Conservation (phyloP, 2,113 vertebrate species). For the Spea bombifrons region DNA sequence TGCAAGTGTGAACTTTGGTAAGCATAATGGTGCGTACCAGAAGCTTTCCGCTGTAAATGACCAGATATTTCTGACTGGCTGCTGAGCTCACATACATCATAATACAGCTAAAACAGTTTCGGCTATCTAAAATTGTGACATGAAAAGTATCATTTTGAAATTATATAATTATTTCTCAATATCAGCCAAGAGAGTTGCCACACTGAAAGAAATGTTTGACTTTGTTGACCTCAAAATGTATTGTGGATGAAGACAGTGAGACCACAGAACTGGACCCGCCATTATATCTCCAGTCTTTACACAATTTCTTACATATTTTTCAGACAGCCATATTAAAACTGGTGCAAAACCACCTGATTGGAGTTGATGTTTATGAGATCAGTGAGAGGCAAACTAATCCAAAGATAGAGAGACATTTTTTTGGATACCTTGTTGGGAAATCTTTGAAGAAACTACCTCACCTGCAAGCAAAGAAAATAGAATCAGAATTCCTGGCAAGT, state of each 20-base stretch:
- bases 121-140: neutral
- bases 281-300: neutral
- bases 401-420: neutral
- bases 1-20: constrained; percentile 7
- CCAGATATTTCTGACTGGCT: neutral
- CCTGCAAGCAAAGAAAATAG: neutral
- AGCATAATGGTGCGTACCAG: neutral
- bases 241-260: neutral
- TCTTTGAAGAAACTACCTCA: constrained; percentile 1
- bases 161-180: constrained; percentile 2
- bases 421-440: neutral
- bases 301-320: constrained; percentile 2
- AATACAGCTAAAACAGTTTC: constrained; percentile 1
- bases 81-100: neutral
- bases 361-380: neutral
- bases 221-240: too few relatives aligned
- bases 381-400: constrained; percentile 1
- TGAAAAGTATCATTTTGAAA: neutral
- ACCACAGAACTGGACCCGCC: constrained; percentile 1
- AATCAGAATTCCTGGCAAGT: neutral
- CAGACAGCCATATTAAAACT: neutral
- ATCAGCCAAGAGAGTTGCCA: constrained; percentile 8
- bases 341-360: too few relatives aligned
- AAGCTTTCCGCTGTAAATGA: neutral
- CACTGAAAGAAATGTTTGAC: neutral